Evolutionary conservation across 2,113 vertebrate genomes (phyloP).

Genomic region (Neogale vison): DNA sequence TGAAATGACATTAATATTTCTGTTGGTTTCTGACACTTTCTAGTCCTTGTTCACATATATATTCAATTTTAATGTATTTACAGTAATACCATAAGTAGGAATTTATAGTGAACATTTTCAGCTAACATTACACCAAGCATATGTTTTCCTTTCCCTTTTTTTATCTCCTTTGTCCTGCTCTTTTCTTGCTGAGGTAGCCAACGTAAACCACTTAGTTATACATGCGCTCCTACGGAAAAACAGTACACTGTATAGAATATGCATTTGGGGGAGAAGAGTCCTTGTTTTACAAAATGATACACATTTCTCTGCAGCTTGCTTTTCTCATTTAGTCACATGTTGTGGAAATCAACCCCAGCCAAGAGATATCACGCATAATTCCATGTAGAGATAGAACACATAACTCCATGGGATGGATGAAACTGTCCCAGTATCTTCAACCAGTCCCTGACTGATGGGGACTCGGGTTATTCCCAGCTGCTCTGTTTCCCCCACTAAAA

Average conservation of each 20-base stretch:
- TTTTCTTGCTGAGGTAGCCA: neutral
- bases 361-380: neutral
- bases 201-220: neutral
- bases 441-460: neutral
- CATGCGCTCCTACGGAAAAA: neutral
- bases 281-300: neutral
- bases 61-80: neutral
- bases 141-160: neutral
- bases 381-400: neutral
- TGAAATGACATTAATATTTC: neutral
- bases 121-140: neutral
- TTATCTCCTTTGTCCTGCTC: neutral
- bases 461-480: neutral
- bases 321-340: neutral
- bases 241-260: neutral
- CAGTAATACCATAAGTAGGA: neutral
- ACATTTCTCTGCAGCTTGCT: neutral
- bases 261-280: neutral
- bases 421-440: neutral
- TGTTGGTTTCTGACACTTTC: neutral
- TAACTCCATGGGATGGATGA: neutral
- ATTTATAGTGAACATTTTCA: neutral
- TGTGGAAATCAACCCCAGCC: neutral
- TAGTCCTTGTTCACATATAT: neutral
- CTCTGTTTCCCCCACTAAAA: neutral